A percentile compares a stretch with the other conserved stretches of the same genome.
phyloP scores from a whole-genome alignment of 2,797 vertebrate genomes.

The Orientallactaga sibirica region DNA sequence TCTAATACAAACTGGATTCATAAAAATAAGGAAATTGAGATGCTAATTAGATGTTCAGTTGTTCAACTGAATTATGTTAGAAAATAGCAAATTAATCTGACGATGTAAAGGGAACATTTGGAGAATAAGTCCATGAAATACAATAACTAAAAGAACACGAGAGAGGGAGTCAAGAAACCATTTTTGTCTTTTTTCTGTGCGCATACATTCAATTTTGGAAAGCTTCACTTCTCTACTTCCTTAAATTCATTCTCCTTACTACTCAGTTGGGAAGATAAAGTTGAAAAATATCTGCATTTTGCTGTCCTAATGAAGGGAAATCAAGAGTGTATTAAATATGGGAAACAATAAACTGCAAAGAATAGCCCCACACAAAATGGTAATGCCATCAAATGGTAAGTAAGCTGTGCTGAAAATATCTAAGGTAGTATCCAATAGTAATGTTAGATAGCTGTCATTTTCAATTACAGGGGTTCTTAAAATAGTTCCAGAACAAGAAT shows the following conservation, averaged over 20 bases:
- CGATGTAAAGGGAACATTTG: neutral
- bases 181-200: neutral
- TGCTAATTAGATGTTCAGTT: neutral
- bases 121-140: neutral
- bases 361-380: neutral
- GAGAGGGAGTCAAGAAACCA: neutral
- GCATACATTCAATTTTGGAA: neutral
- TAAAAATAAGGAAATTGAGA: neutral
- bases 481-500: neutral
- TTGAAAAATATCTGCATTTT: slow-evolving; percentile 7
- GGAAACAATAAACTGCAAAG: neutral
- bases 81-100: slow-evolving; percentile 36
- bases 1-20: neutral
- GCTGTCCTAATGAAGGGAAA: neutral
- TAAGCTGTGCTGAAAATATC: neutral
- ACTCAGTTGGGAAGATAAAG: neutral
- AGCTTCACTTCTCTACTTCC: neutral
- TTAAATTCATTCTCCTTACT: neutral
- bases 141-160: neutral
- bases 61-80: neutral
- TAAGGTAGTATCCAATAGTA: neutral
- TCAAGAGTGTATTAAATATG: slow-evolving; percentile 34
- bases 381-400: neutral
- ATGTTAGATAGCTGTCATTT: neutral
- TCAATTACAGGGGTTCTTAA: neutral